Evolutionary conservation across 2,113 vertebrate genomes (phyloP).

Genomic region (Pelecanoides urinatrix): DNA sequence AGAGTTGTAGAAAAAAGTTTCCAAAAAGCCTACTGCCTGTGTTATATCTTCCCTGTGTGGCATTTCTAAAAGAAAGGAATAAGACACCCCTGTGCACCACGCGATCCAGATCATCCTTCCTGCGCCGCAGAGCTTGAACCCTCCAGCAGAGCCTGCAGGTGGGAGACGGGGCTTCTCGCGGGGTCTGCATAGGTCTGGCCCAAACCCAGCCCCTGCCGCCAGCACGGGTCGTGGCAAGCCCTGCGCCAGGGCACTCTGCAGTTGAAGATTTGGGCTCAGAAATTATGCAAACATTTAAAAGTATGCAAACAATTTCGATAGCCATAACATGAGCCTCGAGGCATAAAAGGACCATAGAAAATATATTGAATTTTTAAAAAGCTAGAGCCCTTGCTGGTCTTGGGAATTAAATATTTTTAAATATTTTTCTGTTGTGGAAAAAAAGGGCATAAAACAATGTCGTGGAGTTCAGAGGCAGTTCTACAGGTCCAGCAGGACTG

Average conservation of each 20-base stretch:
- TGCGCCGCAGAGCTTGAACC: accelerated
- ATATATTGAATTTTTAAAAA: background rate
- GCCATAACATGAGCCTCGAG: background rate
- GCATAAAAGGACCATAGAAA: background rate
- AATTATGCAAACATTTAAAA: background rate
- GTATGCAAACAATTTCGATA: background rate
- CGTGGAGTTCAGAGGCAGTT: background rate
- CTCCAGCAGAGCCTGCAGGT: accelerated
- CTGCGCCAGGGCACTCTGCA: background rate
- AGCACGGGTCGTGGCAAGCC: accelerated
- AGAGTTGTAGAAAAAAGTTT: background rate
- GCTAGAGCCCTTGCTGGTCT: background rate
- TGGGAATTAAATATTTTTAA: background rate
- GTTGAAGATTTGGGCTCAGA: background rate
- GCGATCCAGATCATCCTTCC: background rate
- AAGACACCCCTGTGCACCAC: accelerated
- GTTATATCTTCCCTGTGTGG: background rate
- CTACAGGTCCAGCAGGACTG: background rate
- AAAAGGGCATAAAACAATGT: accelerated
- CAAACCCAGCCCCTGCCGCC: background rate
- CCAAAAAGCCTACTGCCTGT: background rate
- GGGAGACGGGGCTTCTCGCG: accelerated
- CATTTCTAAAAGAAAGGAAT: background rate
- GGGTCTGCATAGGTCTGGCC: background rate
- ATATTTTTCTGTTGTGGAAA: background rate